A percentile compares a stretch with the other conserved stretches of the same genome.
Conservation (phyloP, 2,797 vertebrate genomes). For the Myripristis jacobus region DNA sequence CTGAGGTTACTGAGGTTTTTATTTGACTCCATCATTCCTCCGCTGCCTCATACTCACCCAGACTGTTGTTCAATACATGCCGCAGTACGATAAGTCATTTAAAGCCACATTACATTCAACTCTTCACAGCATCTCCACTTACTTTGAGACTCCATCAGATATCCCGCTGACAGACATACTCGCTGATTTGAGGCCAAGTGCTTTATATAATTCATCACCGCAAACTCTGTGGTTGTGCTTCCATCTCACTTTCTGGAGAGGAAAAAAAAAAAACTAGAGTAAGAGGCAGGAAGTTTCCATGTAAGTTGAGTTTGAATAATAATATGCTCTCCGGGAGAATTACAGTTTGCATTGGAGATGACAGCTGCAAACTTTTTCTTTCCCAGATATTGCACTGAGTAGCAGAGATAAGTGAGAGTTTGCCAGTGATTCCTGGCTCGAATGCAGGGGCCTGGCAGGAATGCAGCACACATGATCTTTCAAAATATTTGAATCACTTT, state of each 20-base stretch:
- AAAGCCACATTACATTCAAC: background rate
- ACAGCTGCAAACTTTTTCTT: background rate
- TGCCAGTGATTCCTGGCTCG: too few species aligned
- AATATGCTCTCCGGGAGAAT: background rate
- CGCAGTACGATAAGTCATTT: background rate
- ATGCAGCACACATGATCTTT: too few species aligned
- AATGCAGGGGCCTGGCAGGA: too few species aligned
- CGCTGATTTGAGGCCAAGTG: conserved; percentile 1
- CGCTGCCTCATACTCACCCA: background rate
- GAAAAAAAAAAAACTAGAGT: background rate
- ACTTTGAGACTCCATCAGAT: background rate
- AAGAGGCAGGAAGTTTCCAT: background rate
- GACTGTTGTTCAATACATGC: background rate
- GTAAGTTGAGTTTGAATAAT: background rate
- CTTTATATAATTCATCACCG: background rate
- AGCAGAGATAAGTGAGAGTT: background rate
- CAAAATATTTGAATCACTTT: too few species aligned
- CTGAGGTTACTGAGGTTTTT: background rate
- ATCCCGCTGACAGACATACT: background rate
- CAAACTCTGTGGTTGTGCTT: background rate
- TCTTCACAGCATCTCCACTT: background rate
- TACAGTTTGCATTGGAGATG: background rate
- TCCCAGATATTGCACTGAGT: background rate
- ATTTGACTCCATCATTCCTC: background rate
- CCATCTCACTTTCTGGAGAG: background rate